Conservation (phyloP, 2,888 invertebrate genomes). For the Cybosia mesomella region DNA sequence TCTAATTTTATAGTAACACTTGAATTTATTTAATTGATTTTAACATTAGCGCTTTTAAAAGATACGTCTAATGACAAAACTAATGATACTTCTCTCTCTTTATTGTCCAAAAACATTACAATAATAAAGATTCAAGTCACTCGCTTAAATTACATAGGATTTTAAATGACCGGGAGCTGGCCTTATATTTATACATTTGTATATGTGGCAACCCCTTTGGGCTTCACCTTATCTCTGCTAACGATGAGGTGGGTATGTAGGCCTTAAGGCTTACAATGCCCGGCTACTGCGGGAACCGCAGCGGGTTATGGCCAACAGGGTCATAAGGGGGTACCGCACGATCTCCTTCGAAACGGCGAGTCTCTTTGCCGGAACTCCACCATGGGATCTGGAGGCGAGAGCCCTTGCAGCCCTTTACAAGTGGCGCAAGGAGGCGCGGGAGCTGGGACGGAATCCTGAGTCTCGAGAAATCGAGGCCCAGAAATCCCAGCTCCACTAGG, state of each 20-base stretch:
- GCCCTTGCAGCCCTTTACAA: too few relatives aligned
- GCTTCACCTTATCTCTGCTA: not conserved
- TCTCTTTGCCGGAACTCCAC: too few relatives aligned
- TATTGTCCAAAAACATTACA: not conserved
- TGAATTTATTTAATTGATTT: slow-evolving; percentile 60
- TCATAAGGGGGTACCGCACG: too few relatives aligned
- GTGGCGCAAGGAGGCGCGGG: too few relatives aligned
- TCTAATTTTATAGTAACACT: slow-evolving; percentile 54
- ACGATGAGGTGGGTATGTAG: not conserved
- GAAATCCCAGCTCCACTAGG: too few relatives aligned
- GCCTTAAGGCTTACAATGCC: too few relatives aligned
- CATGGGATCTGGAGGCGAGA: too few relatives aligned
- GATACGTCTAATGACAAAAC: slow-evolving; percentile 32
- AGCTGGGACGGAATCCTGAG: too few relatives aligned
- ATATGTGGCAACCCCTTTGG: not conserved
- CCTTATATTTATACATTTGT: not conserved
- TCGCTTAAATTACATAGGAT: not conserved
- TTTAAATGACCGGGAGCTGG: not conserved
- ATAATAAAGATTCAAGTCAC: not conserved
- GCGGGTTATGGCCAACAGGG: too few relatives aligned
- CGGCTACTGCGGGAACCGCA: too few relatives aligned
- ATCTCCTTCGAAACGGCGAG: too few relatives aligned
- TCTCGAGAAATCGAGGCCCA: too few relatives aligned
- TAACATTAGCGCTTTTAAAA: slow-evolving; percentile 47
- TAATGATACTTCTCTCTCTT: slow-evolving; percentile 21